These are phyloP conservation scores for Amphiprion percula DNA, from an alignment of 2,113 vertebrate genomes.

Conservation along the genomic window DNA sequence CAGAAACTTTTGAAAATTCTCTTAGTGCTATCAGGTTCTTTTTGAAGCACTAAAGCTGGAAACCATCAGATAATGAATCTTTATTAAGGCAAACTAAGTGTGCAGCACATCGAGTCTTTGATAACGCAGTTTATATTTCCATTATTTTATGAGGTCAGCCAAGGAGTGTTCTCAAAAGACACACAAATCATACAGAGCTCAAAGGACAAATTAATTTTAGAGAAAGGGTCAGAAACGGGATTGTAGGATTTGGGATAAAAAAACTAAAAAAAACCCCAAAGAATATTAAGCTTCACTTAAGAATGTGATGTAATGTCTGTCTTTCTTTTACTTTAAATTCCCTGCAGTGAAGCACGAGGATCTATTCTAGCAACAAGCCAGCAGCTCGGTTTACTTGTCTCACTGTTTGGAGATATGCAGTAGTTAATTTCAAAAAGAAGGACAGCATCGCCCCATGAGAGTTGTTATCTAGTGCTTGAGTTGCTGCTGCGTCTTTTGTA, in stretches of 20 bases:
- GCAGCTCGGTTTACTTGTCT: conserved; percentile 7
- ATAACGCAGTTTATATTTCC: not conserved
- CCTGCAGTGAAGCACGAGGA: too few species aligned
- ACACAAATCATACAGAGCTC: not conserved
- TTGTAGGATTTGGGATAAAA: not conserved
- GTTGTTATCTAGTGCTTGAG: not conserved
- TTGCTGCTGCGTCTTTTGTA: conserved; percentile 5
- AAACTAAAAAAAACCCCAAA: too few species aligned
- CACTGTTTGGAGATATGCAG: too few species aligned
- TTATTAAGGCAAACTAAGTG: conserved; percentile 9
- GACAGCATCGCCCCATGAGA: not conserved
- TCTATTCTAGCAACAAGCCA: not conserved
- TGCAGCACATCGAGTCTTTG: not conserved
- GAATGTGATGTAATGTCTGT: not conserved
- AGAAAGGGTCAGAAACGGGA: not conserved
- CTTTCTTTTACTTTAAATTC: not conserved
- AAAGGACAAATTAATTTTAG: not conserved
- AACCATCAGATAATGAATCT: conserved; percentile 3
- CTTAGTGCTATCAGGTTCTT: not conserved
- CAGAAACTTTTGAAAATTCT: not conserved
- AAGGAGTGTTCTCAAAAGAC: conserved; percentile 5
- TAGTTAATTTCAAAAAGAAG: conserved; percentile 22
- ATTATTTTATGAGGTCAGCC: conserved; percentile 14
- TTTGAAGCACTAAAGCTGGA: not conserved
- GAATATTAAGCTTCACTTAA: not conserved